Base-by-base conservation (phyloP, 2,888 invertebrate genomes). In the Leucozona laternaria region DNA sequence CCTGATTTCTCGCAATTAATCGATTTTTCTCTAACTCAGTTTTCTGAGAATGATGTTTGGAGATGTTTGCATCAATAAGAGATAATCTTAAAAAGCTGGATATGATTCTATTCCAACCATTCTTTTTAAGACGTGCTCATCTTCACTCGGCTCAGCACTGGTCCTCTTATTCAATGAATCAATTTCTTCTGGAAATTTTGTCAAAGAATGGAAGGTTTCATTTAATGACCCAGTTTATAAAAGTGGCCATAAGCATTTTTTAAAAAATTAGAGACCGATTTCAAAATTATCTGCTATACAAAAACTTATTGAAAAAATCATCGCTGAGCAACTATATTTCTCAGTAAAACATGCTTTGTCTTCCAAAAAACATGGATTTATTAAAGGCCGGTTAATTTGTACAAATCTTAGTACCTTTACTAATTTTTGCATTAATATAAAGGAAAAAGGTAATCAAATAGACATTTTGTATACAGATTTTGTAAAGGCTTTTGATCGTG, bases 201-300 rank as follows among this genome's bases (percentile, higher is more conserved):
- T 58, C 2, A 17, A 20, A 2, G 34, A 58, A 17, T 58, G 20
- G 34, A 58, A 58, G 20, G 37, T 58, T 37, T 13, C 58, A 37
- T 58, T 4, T 11, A 58, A 20, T 17, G 13, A 37, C 20, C 34
- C 58, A 31, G 11, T 34, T 10, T 20, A 11, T 34, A 34, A 34
- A 34, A 58, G 34, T 34, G 58, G 34, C 0, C 6, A 13, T 2
- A 58, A 58, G 10, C 58, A 20, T 10, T 13, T 58, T 20, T 20
- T 37, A 1, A 37, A 58, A n/a, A 57, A 57, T 31, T 57, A 57
- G n/a, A 57, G 28, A 28, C n/a, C 55, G 1, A 28, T 55, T 55
- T 31, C 57, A 10, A 57, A 57, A 4, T 17, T 57, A 8, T 57
- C 34, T 31, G 34, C 34, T 4, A 34, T 57, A 17, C 53, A 25